A percentile compares a stretch with the other conserved stretches of the same genome.
Evolutionary conservation across 2,888 invertebrate species (phyloP).

Genomic region (Digitonthophagus gazella): DNA sequence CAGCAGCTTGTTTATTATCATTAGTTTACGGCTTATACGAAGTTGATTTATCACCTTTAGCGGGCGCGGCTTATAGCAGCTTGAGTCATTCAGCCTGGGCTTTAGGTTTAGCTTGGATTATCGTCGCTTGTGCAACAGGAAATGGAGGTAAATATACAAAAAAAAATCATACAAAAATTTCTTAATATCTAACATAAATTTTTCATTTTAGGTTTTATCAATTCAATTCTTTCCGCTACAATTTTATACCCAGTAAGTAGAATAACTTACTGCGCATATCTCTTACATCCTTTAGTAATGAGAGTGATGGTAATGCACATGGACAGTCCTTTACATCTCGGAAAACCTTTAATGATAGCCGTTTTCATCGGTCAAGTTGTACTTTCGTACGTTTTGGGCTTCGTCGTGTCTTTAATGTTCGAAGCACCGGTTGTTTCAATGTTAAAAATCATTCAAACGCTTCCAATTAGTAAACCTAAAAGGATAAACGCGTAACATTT

Average conservation of each 20-base stretch:
- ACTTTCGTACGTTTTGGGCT: slow-evolving; percentile 73
- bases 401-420: slow-evolving; percentile 76
- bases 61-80: slow-evolving; percentile 77
- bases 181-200: neutral
- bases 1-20: slow-evolving; percentile 65
- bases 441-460: slow-evolving; percentile 59
- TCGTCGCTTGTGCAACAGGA: slow-evolving; percentile 80
- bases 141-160: slow-evolving; percentile 71
- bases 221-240: slow-evolving; percentile 70
- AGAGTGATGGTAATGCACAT: slow-evolving; percentile 77
- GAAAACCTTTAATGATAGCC: slow-evolving; percentile 73
- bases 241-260: slow-evolving; percentile 81
- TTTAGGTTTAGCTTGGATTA: slow-evolving; percentile 76
- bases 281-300: slow-evolving; percentile 81
- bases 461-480: slow-evolving; percentile 31
- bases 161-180: too few species aligned
- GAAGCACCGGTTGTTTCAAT: slow-evolving; percentile 84
- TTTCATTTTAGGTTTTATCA: slow-evolving; percentile 62
- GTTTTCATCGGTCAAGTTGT: slow-evolving; percentile 80
- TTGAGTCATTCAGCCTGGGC: slow-evolving; percentile 84
- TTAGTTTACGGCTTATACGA: slow-evolving; percentile 78
- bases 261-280: slow-evolving; percentile 83
- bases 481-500: slow-evolving; percentile 6
- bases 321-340: slow-evolving; percentile 79
- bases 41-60: slow-evolving; percentile 64